Base-by-base conservation (phyloP, 2,888 invertebrate genomes). In the Orgyia antiqua region DNA sequence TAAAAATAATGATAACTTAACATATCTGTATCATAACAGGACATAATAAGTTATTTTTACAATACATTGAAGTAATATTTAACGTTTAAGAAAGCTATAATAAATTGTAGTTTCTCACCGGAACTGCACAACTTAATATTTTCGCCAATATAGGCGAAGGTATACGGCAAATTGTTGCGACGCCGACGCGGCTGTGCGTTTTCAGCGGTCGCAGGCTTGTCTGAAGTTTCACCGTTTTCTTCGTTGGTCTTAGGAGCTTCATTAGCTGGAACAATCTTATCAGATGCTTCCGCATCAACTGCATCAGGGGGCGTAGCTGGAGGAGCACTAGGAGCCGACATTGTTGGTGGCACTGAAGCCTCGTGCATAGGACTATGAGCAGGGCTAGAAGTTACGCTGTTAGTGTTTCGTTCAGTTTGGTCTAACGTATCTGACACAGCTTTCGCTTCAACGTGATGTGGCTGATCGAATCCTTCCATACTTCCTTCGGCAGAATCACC, bases 91-190 rank as follows among this genome's bases (percentile, higher is more conserved):
- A n/a, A n/a, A n/a, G n/a, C n/a, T n/a, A n/a, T n/a, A n/a, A n/a
- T n/a, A n/a, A n/a, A n/a, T n/a, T n/a, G n/a, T n/a, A n/a, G n/a
- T 5, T 15, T 12, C 39, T 48, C 34, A 76, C 83, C 77, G 34
- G 82, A 83, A 38, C 82, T 82, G 42, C 72, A 75, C 4, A 94
- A 82, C 42, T 89, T 90, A 20, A 97, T 90, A 73, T 97, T 95
- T 49, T 92, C 89, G 0, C 97, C 97, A 59, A 93, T 89, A 47
- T 93, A 93, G 55, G 94, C 92, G 62, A 94, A 94, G 25, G 93
- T 93, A 50, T 91, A 93, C 1, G 84, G 86, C 17, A 76, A 39
- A 9, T 83, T 71, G 3, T 36, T 10, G 4, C 74, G 71, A 33
- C 83, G 75, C 0, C 72, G 78, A 5, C 28, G 31, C 11, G 29